Percentiles rank a stretch among this genome's conserved stretches.
phyloP scores from a whole-genome alignment of 2,888 invertebrate species.

The Tenthredo amoena region DNA sequence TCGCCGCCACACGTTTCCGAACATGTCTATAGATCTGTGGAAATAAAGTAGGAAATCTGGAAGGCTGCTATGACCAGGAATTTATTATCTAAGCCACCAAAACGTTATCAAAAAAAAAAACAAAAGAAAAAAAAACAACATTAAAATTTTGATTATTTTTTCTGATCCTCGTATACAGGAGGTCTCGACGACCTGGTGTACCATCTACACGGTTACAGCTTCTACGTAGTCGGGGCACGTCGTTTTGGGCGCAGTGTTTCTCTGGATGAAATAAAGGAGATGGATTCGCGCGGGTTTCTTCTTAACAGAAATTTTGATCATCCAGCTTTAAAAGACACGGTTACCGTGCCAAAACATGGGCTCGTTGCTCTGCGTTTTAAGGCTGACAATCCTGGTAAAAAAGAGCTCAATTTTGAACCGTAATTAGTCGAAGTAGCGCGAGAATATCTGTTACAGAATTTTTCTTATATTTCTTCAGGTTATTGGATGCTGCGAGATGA shows the following conservation, averaged over 20 bases:
- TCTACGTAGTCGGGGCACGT: slow-evolving; percentile 83
- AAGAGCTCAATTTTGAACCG: neutral
- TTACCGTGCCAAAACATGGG: slow-evolving; percentile 86
- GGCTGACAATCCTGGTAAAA: slow-evolving; percentile 86
- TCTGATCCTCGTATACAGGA: slow-evolving; percentile 76
- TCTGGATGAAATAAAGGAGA: slow-evolving; percentile 80
- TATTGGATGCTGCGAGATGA: slow-evolving; percentile 91
- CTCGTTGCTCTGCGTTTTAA: slow-evolving; percentile 86
- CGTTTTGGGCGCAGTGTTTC: slow-evolving; percentile 80
- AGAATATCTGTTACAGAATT: neutral
- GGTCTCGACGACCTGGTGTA: slow-evolving; percentile 85
- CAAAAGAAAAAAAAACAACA: neutral
- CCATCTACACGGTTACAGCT: slow-evolving; percentile 88
- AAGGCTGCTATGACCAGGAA: neutral
- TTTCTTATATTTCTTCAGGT: slow-evolving; percentile 77
- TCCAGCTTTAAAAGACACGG: slow-evolving; percentile 87
- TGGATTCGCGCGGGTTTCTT: slow-evolving; percentile 82
- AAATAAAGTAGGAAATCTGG: neutral
- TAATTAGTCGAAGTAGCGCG: slow-evolving; percentile 27
- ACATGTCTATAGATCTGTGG: neutral
- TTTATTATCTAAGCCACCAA: neutral
- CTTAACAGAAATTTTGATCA: slow-evolving; percentile 81
- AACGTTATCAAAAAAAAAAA: neutral
- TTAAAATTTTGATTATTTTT: neutral
- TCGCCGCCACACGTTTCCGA: neutral